Evolutionary conservation across 2,113 vertebrate genomes (phyloP), one percentile per base, ranked within the genome.

Genomic region (Otocyon megalotis): DNA sequence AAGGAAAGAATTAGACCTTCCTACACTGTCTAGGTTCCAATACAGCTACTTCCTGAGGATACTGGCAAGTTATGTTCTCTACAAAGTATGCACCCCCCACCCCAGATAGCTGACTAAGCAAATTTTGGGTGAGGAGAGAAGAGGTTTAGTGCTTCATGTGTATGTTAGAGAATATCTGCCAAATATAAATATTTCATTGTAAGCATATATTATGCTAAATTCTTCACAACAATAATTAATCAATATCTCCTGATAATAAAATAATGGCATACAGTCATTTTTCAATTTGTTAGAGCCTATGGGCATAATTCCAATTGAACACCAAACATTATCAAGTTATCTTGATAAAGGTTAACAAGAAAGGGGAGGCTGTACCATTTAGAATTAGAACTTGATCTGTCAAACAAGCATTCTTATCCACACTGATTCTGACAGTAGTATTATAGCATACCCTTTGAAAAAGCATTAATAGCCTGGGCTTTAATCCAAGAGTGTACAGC

Each of bases 331-430:
- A 83, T 88, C 67, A 93, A 20, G 20, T 62, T 82, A 72, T 89
- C 77, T 77, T 90, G 88, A 91, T 77, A 87, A 95, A 97, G 80
- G 53, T 96, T 92, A 90, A 84, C 80, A 88, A 74, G 76, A 93
- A 95, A 37, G 28, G 56, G 28, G 32, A 67, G 56, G 20, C 86
- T 20, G 1, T n/a, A 69, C 37, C 37, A 28, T 90, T 94, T 93
- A 95, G 86, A 94, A 79, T 95, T 89, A 95, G 87, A 92, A 95
- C 90, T 88, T 96, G 90, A 77, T 95, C 76, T 92, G 81, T 94
- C 95, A 93, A 93, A 93, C 32, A 72, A 74, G 65, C 84, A 20
- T 67, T 90, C 86, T 94, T 84, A 72, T 30, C 84, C 67, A 16
- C 67, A 8, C 24, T 77, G 76, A 89, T 90, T 96, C 69, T 96